phyloP scores from a whole-genome alignment of 2,888 invertebrate species.

The Ctena decussata region DNA sequence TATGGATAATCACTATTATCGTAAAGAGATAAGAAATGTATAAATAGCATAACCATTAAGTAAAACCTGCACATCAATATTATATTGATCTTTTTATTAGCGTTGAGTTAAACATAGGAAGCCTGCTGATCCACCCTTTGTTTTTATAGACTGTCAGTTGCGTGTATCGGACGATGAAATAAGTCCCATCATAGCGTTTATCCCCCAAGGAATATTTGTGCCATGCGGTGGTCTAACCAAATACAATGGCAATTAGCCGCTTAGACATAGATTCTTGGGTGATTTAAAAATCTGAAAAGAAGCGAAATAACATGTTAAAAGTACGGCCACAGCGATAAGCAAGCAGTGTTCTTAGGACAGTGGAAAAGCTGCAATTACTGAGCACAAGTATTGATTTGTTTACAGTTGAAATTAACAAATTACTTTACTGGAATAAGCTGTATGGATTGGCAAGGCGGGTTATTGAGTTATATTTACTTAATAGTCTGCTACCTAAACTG shows the following conservation, averaged over 20 bases:
- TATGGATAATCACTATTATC: slow-evolving; percentile 19
- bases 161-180: background rate
- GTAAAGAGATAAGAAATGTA: slow-evolving; percentile 19
- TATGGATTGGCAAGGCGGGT: background rate
- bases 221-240: background rate
- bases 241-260: background rate
- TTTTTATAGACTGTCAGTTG: background rate
- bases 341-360: background rate
- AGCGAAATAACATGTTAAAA: slow-evolving; percentile 60
- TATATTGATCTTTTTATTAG: slow-evolving; percentile 10
- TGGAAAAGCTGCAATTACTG: slow-evolving; percentile 67
- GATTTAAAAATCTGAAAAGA: slow-evolving; percentile 43
- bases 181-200: background rate
- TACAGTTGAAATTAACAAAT: slow-evolving; percentile 70
- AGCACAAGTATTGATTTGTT: slow-evolving; percentile 59
- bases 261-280: background rate
- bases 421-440: slow-evolving; percentile 39
- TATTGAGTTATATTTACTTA: slow-evolving; percentile 9
- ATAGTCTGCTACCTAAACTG: background rate
- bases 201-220: background rate
- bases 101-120: background rate
- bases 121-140: background rate
- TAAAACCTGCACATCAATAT: slow-evolving; percentile 16
- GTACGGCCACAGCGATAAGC: background rate
- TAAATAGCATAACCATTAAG: slow-evolving; percentile 21